Conservation (phyloP, 2,888 invertebrate species). For the Lasioglossum marginatum region DNA sequence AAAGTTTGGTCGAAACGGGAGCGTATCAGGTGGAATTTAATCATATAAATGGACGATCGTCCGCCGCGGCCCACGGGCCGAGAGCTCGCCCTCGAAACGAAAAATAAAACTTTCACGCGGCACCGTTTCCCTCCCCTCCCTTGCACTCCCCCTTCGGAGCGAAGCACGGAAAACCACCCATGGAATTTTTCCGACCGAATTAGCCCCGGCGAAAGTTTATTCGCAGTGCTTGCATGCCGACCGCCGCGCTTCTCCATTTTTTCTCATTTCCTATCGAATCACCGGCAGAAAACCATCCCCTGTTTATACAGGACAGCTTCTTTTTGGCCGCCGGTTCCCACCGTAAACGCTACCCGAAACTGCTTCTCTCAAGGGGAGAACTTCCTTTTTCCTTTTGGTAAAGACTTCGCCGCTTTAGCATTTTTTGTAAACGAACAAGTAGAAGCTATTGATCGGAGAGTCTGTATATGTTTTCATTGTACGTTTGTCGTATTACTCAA, state of each 20-base stretch:
- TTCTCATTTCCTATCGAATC: constrained; percentile 51
- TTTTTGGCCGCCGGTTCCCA: constrained; percentile 37
- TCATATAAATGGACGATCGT: constrained; percentile 78
- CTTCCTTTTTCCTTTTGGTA: background rate
- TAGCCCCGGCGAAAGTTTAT: constrained; percentile 69
- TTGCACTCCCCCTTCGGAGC: background rate
- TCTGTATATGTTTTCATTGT: background rate
- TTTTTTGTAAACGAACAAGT: background rate
- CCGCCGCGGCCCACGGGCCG: constrained; percentile 48
- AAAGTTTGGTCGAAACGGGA: constrained; percentile 70
- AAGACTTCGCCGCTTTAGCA: background rate
- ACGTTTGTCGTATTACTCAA: background rate
- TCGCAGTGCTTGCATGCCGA: constrained; percentile 46
- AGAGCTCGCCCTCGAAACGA: constrained; percentile 55
- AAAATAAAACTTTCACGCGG: constrained; percentile 72
- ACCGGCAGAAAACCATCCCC: constrained; percentile 30
- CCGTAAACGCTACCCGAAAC: background rate
- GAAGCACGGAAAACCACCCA: constrained; percentile 43
- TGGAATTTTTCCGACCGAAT: constrained; percentile 76
- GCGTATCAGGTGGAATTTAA: constrained; percentile 77
- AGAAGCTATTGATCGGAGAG: background rate
- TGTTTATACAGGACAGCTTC: constrained; percentile 60
- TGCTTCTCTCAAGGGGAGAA: background rate
- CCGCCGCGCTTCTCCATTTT: constrained; percentile 36
- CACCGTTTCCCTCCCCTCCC: constrained; percentile 39